These are phyloP conservation scores for Coregonus suidteri DNA, from an alignment of 2,797 vertebrate species.

Conservation along the genomic window DNA sequence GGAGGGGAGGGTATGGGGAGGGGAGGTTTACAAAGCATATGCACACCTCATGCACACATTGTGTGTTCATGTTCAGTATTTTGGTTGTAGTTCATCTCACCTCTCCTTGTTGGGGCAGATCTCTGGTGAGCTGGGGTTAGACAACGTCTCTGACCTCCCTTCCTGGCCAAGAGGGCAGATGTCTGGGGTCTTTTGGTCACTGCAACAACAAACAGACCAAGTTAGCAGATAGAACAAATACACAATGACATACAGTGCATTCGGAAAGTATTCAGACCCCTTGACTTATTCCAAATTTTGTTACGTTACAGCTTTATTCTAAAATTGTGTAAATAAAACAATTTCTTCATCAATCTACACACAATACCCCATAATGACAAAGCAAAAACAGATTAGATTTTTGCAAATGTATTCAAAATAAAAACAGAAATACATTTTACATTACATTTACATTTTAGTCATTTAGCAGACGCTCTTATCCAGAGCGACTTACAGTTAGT, in stretches of 20 bases:
- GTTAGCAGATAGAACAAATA: not conserved
- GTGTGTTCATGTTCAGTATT: not conserved
- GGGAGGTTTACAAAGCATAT: not conserved
- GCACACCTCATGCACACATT: not conserved
- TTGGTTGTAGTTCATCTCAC: conserved; percentile 64
- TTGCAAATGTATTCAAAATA: too few species aligned
- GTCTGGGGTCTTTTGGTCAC: conserved; percentile 84
- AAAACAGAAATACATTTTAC: too few species aligned
- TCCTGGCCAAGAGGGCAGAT: conserved; percentile 86
- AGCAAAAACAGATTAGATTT: too few species aligned
- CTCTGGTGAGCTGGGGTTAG: conserved; percentile 97
- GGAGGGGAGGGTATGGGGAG: not conserved
- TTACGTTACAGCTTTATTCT: too few species aligned
- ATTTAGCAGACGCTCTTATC: too few species aligned
- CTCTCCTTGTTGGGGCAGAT: conserved; percentile 94
- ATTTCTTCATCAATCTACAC: too few species aligned
- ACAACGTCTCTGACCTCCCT: conserved; percentile 88
- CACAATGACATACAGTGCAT: not conserved
- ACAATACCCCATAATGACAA: too few species aligned
- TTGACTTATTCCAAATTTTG: too few species aligned
- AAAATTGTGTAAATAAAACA: too few species aligned
- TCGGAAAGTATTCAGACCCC: too few species aligned
- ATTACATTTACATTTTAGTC: too few species aligned
- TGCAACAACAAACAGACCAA: conserved; percentile 60
- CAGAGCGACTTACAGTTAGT: too few species aligned